Conservation (phyloP, 2,888 invertebrate genomes). For the Lobophora halterata region DNA sequence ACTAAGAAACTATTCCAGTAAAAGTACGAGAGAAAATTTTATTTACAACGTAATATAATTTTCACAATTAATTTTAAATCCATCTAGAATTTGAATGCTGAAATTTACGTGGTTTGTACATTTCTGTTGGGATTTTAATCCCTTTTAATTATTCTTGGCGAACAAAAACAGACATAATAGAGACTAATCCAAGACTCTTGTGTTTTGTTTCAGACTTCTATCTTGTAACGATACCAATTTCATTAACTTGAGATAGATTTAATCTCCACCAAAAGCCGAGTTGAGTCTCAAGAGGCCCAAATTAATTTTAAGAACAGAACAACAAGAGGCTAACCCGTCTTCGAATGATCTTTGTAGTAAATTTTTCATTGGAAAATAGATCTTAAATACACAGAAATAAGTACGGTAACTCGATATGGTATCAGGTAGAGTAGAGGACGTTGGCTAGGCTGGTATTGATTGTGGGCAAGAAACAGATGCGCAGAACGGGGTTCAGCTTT, state of each 20-base stretch:
- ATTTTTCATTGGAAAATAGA: constrained; percentile 27
- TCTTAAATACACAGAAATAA: constrained; percentile 34
- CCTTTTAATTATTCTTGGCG: constrained; percentile 14
- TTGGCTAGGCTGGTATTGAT: constrained; percentile 39
- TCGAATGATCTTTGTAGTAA: constrained; percentile 13
- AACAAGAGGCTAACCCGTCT: constrained; percentile 38
- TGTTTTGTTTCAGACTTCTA: constrained; percentile 33
- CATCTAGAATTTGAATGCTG: no score
- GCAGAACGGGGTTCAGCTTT: constrained; percentile 56
- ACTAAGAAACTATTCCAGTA: constrained; percentile 8
- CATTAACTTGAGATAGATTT: constrained; percentile 67
- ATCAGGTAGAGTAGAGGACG: constrained; percentile 13
- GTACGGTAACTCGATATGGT: no score
- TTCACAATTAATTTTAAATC: no score
- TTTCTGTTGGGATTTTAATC: constrained; percentile 11
- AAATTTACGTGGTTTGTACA: no score
- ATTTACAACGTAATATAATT: no score
- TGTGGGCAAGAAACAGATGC: constrained; percentile 71
- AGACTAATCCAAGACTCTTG: constrained; percentile 15
- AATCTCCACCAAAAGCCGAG: constrained; percentile 58
- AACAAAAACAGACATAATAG: constrained; percentile 18
- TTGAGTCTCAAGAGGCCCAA: constrained; percentile 68
- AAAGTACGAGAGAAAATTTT: no score
- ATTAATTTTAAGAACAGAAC: constrained; percentile 75
- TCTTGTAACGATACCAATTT: constrained; percentile 54